Conservation (phyloP, 1,140 invertebrate genomes). For the Drosophila lacertosa region DNA sequence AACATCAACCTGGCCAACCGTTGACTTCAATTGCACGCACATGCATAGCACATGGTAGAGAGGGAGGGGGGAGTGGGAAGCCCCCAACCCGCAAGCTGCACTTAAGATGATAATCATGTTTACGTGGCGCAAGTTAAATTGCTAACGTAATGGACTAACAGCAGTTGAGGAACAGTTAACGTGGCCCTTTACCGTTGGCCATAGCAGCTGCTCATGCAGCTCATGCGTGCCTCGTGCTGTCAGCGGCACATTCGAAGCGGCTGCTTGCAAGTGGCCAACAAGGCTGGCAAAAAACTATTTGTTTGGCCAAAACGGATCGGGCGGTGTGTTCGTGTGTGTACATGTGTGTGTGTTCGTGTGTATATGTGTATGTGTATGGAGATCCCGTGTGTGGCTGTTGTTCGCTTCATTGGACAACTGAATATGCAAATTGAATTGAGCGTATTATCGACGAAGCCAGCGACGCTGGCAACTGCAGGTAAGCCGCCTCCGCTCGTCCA, state of each 20-base stretch:
- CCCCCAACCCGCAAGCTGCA: constrained; percentile 53
- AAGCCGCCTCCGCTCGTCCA: constrained; percentile 36
- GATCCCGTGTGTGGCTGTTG: constrained; percentile 46
- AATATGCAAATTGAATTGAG: constrained; percentile 83
- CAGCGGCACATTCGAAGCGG: constrained; percentile 66
- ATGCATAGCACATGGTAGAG: not conserved
- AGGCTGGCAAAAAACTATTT: constrained; percentile 60
- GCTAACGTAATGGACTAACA: constrained; percentile 81
- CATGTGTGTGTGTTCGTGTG: too few relatives aligned
- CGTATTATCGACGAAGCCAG: constrained; percentile 71
- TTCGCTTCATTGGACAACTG: constrained; percentile 81
- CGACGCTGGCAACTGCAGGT: constrained; percentile 30
- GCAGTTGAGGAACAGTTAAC: constrained; percentile 61
- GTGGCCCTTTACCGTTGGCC: not conserved
- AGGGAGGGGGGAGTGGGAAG: not conserved
- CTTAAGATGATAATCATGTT: constrained; percentile 82
- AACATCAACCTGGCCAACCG: constrained; percentile 6
- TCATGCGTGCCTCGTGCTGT: constrained; percentile 63
- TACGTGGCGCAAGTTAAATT: constrained; percentile 82
- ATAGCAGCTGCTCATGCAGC: constrained; percentile 37
- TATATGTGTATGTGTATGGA: too few relatives aligned
- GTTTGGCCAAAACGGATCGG: constrained; percentile 36
- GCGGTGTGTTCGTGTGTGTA: too few relatives aligned
- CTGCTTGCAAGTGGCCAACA: constrained; percentile 71
- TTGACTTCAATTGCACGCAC: constrained; percentile 63